Base-by-base conservation (phyloP, 2,113 vertebrate genomes). In the Amphiprion ocellaris region DNA sequence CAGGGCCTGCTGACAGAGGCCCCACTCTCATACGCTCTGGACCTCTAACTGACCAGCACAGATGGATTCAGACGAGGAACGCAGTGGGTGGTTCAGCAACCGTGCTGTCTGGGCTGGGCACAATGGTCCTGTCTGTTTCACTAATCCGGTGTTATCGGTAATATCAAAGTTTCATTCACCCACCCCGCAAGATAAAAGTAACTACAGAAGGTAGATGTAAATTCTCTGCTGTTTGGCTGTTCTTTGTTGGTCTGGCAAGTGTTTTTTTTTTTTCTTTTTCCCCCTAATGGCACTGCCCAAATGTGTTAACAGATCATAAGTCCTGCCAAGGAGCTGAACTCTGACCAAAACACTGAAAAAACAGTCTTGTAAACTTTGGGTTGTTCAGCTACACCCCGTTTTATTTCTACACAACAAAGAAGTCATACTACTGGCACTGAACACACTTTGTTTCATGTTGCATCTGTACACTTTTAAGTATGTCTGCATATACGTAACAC, bases 1-100 rank as follows among this genome's bases (percentile, higher is more conserved):
- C 19, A 10, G 84, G 88, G 77, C 60, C 58, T 70, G 78, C 73
- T 84, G 70, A 88, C 85, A 77, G 81, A 86, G 86, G 86, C 70
- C 71, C 60, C 64, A 55, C 72, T 63, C 76, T 70, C 76, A 70
- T 77, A 78, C 63, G 81, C 60, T 53, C 50, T 37, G 54, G 59
- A 74, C 69, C 41, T 50, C 67, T 37, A 70, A 88, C 75, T 84
- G 87, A 79, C 74, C 81, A 79, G 72, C 66, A 81, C 82, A 81
- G 83, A 84, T 81, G 86, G 85, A 83, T 82, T 77, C 78, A 74
- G 79, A 77, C n/a, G 30, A 73, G 81, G 71, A 59, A 78, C 67
- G 23, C 69, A 50, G 74, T 78, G 81, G 81, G 85, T 71, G 74
- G 87, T 62, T 84, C 39, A 82, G 68, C 8, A 7, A 49, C 64